Percentiles rank a stretch among this genome's conserved stretches.
Evolutionary conservation across 1,140 invertebrate genomes (phyloP).

Genomic region (Cylas formicarius): DNA sequence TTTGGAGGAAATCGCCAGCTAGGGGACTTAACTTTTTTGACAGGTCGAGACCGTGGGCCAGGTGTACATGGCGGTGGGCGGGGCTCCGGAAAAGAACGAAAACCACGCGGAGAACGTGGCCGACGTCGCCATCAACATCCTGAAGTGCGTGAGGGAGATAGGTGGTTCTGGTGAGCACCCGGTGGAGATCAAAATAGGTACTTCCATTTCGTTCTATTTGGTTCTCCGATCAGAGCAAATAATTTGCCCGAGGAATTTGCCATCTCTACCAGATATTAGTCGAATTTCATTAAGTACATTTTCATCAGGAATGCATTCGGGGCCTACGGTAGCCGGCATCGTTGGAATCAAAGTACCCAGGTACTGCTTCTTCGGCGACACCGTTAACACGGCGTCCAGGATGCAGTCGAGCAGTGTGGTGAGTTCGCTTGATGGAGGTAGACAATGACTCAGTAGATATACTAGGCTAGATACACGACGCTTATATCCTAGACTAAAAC

Average conservation of each 20-base stretch:
- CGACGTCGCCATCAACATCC: constrained; percentile 61
- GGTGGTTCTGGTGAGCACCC: constrained; percentile 45
- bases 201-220: constrained; percentile 9
- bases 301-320: constrained; percentile 44
- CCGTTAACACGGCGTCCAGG: constrained; percentile 76
- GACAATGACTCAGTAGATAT: no score
- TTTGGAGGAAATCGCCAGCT: no score
- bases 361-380: constrained; percentile 82
- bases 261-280: no score
- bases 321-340: constrained; percentile 56
- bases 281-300: constrained; percentile 37
- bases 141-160: constrained; percentile 50
- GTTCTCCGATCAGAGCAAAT: constrained; percentile 10
- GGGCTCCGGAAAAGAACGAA: constrained; percentile 70
- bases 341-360: constrained; percentile 64
- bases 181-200: constrained; percentile 58
- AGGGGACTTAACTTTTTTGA: constrained; percentile 10
- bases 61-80: constrained; percentile 81
- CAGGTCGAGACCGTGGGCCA: constrained; percentile 82
- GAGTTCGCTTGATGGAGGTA: constrained; percentile 27
- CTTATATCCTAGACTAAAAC: neutral
- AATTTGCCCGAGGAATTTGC: neutral
- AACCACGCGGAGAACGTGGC: constrained; percentile 75
- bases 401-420: constrained; percentile 76
- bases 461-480: neutral